phyloP scores from a whole-genome alignment of 2,797 vertebrate species.

The Nannoperca obscura region DNA sequence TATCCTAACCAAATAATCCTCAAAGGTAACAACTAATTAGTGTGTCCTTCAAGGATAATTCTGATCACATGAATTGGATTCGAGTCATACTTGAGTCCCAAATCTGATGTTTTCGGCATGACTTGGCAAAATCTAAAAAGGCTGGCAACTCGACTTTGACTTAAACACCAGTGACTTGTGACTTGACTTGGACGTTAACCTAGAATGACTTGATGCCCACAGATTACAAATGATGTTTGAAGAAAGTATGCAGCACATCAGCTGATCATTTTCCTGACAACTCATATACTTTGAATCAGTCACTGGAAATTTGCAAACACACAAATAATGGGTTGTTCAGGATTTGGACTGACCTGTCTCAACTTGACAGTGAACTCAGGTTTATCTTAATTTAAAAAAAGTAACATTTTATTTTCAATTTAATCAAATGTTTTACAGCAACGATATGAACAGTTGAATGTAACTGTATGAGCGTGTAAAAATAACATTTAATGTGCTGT shows the following conservation, averaged over 20 bases:
- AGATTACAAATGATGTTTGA: background rate
- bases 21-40: background rate
- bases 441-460: no score
- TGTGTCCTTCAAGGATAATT: background rate
- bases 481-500: background rate
- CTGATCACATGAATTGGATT: background rate
- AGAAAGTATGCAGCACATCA: background rate
- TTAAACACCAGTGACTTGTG: background rate
- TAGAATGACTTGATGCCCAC: background rate
- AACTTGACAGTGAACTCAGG: no score
- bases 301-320: no score
- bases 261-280: background rate
- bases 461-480: no score
- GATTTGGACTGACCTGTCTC: no score
- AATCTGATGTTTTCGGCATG: background rate
- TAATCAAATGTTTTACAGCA: no score
- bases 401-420: no score
- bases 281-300: background rate
- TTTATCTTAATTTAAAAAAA: background rate
- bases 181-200: background rate
- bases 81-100: background rate
- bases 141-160: background rate
- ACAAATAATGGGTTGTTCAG: no score
- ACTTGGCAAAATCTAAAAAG: background rate
- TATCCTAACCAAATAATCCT: background rate